phyloP scores from a whole-genome alignment of 2,888 invertebrate species.

The Aethes cnicana region DNA sequence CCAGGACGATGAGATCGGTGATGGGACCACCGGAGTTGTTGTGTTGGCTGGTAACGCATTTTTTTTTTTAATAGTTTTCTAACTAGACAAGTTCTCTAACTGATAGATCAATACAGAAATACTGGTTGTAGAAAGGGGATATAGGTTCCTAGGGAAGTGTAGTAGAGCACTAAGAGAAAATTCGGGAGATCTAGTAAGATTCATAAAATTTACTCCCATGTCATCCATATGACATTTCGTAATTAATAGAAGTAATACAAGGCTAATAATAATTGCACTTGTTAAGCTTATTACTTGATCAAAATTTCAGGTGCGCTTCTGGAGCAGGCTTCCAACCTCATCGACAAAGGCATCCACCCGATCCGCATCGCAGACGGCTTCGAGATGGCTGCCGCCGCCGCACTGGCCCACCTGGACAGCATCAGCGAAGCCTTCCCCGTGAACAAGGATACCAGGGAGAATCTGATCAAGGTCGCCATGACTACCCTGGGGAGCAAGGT shows the following conservation, averaged over 20 bases:
- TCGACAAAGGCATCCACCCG: conserved; percentile 99
- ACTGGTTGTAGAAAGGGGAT: too few species aligned
- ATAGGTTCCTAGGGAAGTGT: too few species aligned
- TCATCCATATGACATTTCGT: too few species aligned
- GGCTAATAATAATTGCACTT: too few species aligned
- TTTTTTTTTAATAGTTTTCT: not conserved
- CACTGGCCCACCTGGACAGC: conserved; percentile 91
- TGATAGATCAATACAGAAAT: too few species aligned
- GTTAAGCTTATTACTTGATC: too few species aligned
- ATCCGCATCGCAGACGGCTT: conserved; percentile 99
- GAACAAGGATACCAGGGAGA: conserved; percentile 90
- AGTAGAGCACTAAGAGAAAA: too few species aligned
- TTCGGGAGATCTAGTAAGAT: too few species aligned
- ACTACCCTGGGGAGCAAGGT: conserved; percentile 99
- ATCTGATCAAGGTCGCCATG: conserved; percentile 96
- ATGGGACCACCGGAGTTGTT: conserved; percentile 99
- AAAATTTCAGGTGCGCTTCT: conserved; percentile 92
- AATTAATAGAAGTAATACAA: too few species aligned
- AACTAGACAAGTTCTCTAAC: too few species aligned
- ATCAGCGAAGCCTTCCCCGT: conserved; percentile 96
- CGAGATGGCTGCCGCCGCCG: conserved; percentile 96
- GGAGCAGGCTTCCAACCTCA: conserved; percentile 95
- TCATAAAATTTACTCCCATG: too few species aligned
- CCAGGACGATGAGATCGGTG: conserved; percentile 99
- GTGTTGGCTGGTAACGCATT: conserved; percentile 84